A percentile compares a stretch with the other conserved stretches of the same genome.
Evolutionary conservation across 2,797 vertebrate species (phyloP).

Genomic region (Darevskia nairensis): DNA sequence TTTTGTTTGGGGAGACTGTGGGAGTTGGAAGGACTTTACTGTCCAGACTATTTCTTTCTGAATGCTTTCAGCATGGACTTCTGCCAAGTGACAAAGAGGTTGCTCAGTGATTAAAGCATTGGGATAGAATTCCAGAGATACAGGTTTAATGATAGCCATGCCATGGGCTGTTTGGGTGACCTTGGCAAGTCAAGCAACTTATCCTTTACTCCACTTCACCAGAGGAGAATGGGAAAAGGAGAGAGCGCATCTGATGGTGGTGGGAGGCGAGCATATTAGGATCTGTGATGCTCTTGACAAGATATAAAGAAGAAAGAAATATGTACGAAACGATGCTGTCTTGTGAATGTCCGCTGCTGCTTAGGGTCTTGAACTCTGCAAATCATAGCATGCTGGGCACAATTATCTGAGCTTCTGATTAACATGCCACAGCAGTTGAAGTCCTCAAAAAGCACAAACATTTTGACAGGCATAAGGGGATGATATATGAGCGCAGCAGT

Average conservation of each 20-base stretch:
- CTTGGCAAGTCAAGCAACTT: constrained; percentile 9
- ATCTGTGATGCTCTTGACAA: not conserved
- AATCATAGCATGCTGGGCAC: not conserved
- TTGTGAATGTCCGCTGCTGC: not conserved
- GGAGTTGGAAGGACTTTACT: not conserved
- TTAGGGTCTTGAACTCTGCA: not conserved
- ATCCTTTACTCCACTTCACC: constrained; percentile 7
- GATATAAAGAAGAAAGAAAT: not conserved
- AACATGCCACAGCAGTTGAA: not conserved
- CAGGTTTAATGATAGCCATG: not conserved
- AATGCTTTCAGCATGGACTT: rapidly evolving
- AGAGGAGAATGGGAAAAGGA: not conserved
- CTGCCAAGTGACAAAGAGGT: not conserved
- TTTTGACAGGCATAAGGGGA: not conserved
- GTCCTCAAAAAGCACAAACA: not conserved
- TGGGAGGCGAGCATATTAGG: not conserved
- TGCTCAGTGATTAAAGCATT: not conserved
- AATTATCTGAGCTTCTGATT: not conserved
- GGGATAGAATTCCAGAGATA: constrained; percentile 11
- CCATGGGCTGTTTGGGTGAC: not conserved
- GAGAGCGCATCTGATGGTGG: constrained; percentile 42
- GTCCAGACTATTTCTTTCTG: not conserved
- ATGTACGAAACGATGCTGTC: not conserved
- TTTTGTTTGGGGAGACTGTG: too few relatives aligned
- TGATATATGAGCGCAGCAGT: not conserved